Evolutionary conservation across 2,797 vertebrate genomes (phyloP), one percentile per base, ranked within the genome.

Genomic region (Labeo calbasu): DNA sequence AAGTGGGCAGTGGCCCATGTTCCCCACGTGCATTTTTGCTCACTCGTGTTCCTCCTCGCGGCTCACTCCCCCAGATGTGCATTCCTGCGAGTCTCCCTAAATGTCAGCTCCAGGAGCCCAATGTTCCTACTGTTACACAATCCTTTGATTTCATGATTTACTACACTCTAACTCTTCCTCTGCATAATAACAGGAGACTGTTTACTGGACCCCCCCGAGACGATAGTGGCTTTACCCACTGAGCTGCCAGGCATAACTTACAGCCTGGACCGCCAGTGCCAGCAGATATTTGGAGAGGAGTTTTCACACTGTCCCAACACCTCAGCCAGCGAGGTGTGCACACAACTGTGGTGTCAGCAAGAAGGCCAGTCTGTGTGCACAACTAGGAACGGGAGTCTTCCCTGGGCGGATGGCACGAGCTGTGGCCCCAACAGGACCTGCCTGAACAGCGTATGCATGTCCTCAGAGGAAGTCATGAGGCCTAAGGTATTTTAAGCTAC

Each of bases 251-350:
- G 98, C 79, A 90, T 25, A 40, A 93, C 68, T 68, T 99, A 98
- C 83, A 91, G 92, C 86, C 92, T 99, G 92, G 97, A 99, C 91
- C 95, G 93, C 43, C 98, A 99, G 19, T 99, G 98, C 92, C 96
- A 96, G 91, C 98, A 99, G 95, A 95, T 96, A 50, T 99, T 99
- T 2, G 98, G 98, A 82, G 95, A 96, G 73, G 95, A 94, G 61
- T 99, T 96, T 82, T 90, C 89, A 86, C 96, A 97, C 89, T 99
- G 98, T 86, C 96, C 96, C 89, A 98, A 97, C 92, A 95, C 93
- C 61, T 96, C 96, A 0, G 93, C 94, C 8, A 94, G 94, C 25
- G 96, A 97, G 1, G 19, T 95, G 43, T 99, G 98, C 0, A 77
- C 93, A 81, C 97, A 98, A 93, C 96, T 99, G 21, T 99, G 98